Conservation (phyloP, 1,140 invertebrate genomes). For the Apis mellifera region Amel_HAv3.1 CM009944.2:8379001-8379500, state of each 20-base stretch:
- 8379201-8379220: background rate
- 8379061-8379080: slow-evolving; percentile 54
- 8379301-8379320: background rate
- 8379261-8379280: slow-evolving; percentile 18
- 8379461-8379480: too few relatives aligned
- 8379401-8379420: background rate
- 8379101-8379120: background rate
- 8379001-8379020: slow-evolving; percentile 65
- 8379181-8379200: background rate
- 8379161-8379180: background rate
- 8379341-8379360: slow-evolving; percentile 21
- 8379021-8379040: slow-evolving; percentile 66
- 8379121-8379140: background rate
- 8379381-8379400: too few relatives aligned
- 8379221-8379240: background rate
- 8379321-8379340: background rate
- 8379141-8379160: background rate
- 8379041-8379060: slow-evolving; percentile 77
- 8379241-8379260: slow-evolving; percentile 12
- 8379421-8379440: background rate
- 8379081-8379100: slow-evolving; percentile 12
- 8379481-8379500: background rate
- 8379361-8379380: slow-evolving; percentile 20
- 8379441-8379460: too few relatives aligned
- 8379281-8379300: slow-evolving; percentile 8